These are phyloP conservation scores for Pitangus sulphuratus DNA, from an alignment of 2,797 vertebrate species.

Conservation along the genomic window DNA sequence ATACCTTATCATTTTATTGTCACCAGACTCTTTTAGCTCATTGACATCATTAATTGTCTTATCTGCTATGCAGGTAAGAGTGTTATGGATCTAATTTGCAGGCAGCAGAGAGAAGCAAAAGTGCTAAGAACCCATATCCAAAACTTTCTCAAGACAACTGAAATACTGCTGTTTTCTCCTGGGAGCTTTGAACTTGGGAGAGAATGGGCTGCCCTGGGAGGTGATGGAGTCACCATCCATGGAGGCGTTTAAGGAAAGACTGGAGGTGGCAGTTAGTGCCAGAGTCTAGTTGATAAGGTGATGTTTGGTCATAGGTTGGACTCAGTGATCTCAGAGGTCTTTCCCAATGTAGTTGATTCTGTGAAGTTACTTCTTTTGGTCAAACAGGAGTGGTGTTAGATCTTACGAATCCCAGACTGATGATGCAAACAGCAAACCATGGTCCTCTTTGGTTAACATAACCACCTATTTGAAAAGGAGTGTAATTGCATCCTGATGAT, in stretches of 20 bases:
- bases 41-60: not conserved
- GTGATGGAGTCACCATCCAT: not conserved
- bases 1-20: not conserved
- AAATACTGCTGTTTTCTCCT: not conserved
- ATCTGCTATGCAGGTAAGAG: not conserved
- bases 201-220: not conserved
- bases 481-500: not conserved
- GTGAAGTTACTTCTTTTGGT: not conserved
- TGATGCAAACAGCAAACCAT: not conserved
- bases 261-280: not conserved
- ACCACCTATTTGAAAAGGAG: not conserved
- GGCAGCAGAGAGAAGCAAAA: not conserved
- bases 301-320: not conserved
- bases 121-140: not conserved
- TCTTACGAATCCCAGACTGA: not conserved
- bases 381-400: not conserved
- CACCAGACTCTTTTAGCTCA: not conserved
- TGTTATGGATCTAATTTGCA: not conserved
- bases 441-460: not conserved
- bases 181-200: not conserved
- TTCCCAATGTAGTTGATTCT: not conserved
- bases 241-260: not conserved
- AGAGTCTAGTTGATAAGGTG: not conserved
- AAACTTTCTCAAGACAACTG: not conserved
- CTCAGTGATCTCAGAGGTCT: not conserved